Base-by-base conservation (phyloP, 92 coral and sea anemone species). In the Porites rus region DNA sequence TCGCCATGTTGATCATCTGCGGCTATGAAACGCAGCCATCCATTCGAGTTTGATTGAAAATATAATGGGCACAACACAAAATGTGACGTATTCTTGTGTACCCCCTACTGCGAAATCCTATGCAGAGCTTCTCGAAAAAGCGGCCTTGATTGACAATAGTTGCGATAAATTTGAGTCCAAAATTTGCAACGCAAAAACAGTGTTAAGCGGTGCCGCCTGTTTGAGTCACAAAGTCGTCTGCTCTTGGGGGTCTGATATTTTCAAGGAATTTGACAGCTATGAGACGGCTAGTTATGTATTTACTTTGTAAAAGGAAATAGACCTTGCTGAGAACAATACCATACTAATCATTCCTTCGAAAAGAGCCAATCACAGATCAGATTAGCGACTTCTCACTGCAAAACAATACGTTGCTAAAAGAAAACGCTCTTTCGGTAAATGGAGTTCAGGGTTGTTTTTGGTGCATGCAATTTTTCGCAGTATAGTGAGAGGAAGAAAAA, bases 221-320 rank as follows among this genome's bases (percentile, higher is more conserved):
- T 60, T 8, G 19, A 69, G 69, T 70, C 69, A 51, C 61, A 51
- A 65, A 46, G 58, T 75, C 61, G 72, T 24, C 53, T 76, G 77
- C 65, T 28, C 74, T 50, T 4, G 24, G 11, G 25, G 61, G 83
- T 54, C 83, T 60, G 73, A 76, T 66, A 76, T 85, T 83, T 62
- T 8, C 60, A 18, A 14, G 88, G 88, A 85, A 85, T 85, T 85
- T 85, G 83, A 77, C 82, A 84, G 80, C 82, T 65, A 65, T 74
- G 68, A 74, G 75, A 65, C 76, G 83, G 54, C 17, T 25, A 54
- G 69, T 64, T 43, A 51, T 74, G 62, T 84, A 63, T 75, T 75
- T 64, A 84, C 87, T 84, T 77, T 52, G 22, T 50, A 13, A 72
- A 20, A 62, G 73, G 81, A 51, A 71, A 63, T 84, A 70, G 74